phyloP scores from a whole-genome alignment of 2,888 invertebrate genomes.

The Ethmia dodecea region DNA sequence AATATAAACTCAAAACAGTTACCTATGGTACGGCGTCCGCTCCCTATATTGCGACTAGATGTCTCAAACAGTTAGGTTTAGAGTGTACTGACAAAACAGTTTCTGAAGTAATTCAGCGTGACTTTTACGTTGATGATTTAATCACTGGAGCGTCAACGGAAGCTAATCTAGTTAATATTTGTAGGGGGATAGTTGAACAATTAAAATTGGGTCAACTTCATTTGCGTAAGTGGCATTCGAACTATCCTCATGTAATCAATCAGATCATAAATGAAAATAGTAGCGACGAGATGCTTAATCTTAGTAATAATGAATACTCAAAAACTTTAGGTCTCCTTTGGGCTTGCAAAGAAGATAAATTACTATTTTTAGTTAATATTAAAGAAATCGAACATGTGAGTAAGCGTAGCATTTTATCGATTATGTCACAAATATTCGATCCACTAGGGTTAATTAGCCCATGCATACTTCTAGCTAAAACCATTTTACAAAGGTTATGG shows the following conservation, averaged over 20 bases:
- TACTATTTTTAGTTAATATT: constrained; percentile 14
- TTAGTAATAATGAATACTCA: background rate
- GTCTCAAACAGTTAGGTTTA: constrained; percentile 8
- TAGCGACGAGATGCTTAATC: background rate
- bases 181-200: background rate
- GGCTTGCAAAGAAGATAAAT: constrained; percentile 8
- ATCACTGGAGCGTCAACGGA: background rate
- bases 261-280: background rate
- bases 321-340: background rate
- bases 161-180: background rate
- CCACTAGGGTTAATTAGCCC: constrained; percentile 14
- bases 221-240: background rate
- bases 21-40: constrained; percentile 23
- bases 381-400: background rate
- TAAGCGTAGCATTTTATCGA: constrained; percentile 6
- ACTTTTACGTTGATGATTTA: constrained; percentile 1
- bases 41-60: constrained; percentile 21
- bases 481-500: constrained; percentile 19
- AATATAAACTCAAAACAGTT: constrained; percentile 20
- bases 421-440: constrained; percentile 7
- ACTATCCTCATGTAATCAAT: background rate
- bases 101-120: background rate
- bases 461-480: constrained; percentile 14
- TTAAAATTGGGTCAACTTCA: background rate
- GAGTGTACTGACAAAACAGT: background rate